A percentile compares a stretch with the other conserved stretches of the same genome.
Evolutionary conservation across 1,140 invertebrate genomes (phyloP).

Genomic region (Drosophila pectinifera): DNA sequence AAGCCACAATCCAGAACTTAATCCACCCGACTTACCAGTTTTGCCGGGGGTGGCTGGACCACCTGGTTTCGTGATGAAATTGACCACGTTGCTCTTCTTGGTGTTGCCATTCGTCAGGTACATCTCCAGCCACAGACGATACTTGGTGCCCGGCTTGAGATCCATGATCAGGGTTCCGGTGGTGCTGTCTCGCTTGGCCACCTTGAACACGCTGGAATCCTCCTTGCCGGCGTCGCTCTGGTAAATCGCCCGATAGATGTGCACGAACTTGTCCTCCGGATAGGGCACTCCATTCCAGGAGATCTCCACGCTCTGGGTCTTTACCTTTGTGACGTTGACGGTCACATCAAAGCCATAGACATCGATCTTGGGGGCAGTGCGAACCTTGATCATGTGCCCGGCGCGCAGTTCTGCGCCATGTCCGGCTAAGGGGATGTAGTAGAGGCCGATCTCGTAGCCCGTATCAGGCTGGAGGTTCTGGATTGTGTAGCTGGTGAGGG

Average conservation of each 20-base stretch:
- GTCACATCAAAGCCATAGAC: slow-evolving; percentile 93
- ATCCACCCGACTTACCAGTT: slow-evolving; percentile 56
- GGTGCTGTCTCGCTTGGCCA: slow-evolving; percentile 91
- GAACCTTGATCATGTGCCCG: slow-evolving; percentile 88
- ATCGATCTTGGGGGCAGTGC: slow-evolving; percentile 88
- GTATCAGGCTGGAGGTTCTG: slow-evolving; percentile 90
- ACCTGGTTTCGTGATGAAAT: slow-evolving; percentile 93
- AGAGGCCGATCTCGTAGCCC: slow-evolving; percentile 91
- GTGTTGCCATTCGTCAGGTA: slow-evolving; percentile 95
- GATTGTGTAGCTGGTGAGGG: slow-evolving; percentile 89
- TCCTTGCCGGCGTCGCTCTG: slow-evolving; percentile 91
- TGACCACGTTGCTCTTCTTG: slow-evolving; percentile 94
- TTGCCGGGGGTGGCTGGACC: slow-evolving; percentile 86
- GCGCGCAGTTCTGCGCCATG: slow-evolving; percentile 90
- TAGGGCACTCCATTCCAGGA: slow-evolving; percentile 93
- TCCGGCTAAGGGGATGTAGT: slow-evolving; percentile 91
- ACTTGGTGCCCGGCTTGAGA: slow-evolving; percentile 92
- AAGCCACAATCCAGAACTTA: neutral
- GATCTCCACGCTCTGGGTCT: slow-evolving; percentile 91
- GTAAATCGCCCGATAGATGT: slow-evolving; percentile 94
- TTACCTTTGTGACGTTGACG: slow-evolving; percentile 90
- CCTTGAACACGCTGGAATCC: slow-evolving; percentile 92
- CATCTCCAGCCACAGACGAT: slow-evolving; percentile 93
- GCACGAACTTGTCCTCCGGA: slow-evolving; percentile 95
- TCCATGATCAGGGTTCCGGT: slow-evolving; percentile 89